phyloP scores from a whole-genome alignment of 2,888 invertebrate species.

The Noctuana brunneofusca region DNA sequence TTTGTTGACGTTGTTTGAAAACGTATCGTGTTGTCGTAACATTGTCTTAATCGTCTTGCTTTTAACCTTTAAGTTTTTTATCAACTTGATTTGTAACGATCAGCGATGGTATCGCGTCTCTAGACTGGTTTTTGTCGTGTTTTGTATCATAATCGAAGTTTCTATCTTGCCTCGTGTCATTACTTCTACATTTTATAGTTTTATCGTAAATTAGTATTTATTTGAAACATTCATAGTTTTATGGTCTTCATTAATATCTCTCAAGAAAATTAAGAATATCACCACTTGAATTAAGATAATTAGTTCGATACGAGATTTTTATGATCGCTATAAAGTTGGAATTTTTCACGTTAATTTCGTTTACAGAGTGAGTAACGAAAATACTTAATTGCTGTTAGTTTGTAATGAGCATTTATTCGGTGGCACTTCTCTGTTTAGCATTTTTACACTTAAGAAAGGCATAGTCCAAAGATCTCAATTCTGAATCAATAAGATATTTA shows the following conservation, averaged over 20 bases:
- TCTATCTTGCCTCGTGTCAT: constrained; percentile 4
- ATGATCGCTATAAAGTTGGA: constrained; percentile 4
- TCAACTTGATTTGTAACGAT: constrained; percentile 19
- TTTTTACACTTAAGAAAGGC: too few species aligned
- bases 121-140: constrained; percentile 28
- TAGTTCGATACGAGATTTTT: constrained; percentile 12
- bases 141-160: constrained; percentile 17
- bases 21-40: constrained; percentile 29
- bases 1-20: constrained; percentile 23
- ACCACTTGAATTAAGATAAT: constrained; percentile 11
- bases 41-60: constrained; percentile 32
- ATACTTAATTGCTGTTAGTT: too few species aligned
- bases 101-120: constrained; percentile 27
- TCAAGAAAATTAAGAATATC: constrained; percentile 14
- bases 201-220: constrained; percentile 25
- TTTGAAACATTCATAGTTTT: constrained; percentile 21
- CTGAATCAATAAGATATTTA: too few species aligned
- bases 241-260: constrained; percentile 15
- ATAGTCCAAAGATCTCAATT: too few species aligned
- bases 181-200: constrained; percentile 19
- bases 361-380: neutral
- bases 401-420: too few species aligned
- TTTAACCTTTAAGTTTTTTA: constrained; percentile 37
- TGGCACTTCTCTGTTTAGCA: neutral
- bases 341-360: constrained; percentile 3